These are phyloP conservation scores for Tetrapedia diversipes DNA, from an alignment of 2,888 invertebrate genomes.

Conservation along the genomic window DNA sequence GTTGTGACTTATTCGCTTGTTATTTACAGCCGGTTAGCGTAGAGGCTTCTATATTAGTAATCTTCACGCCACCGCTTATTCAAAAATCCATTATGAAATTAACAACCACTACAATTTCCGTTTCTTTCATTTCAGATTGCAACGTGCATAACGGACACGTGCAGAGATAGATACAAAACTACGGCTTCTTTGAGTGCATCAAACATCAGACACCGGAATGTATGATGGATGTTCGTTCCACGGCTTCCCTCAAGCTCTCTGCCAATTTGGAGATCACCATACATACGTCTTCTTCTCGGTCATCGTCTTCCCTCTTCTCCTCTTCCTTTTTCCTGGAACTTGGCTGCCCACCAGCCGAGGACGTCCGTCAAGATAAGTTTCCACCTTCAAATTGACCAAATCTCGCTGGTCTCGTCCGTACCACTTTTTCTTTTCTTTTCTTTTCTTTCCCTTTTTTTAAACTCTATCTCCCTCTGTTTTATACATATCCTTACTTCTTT, in stretches of 20 bases:
- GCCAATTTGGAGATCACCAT: constrained; percentile 29
- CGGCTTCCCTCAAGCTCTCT: constrained; percentile 13
- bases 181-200: constrained; percentile 10
- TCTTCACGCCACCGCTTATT: constrained; percentile 9
- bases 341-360: constrained; percentile 32
- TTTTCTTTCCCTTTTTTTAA: neutral
- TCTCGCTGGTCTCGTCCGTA: constrained; percentile 62
- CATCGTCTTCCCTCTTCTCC: constrained; percentile 53
- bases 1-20: too few relatives aligned
- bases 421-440: constrained; percentile 15
- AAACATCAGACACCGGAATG: constrained; percentile 20
- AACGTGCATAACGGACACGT: constrained; percentile 33
- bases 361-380: constrained; percentile 51
- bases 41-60: neutral
- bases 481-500: neutral
- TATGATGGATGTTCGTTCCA: constrained; percentile 14
- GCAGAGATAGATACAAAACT: neutral
- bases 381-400: constrained; percentile 51
- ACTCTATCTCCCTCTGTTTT: neutral
- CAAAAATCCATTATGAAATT: constrained; percentile 20
- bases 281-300: constrained; percentile 45
- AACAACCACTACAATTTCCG: constrained; percentile 8
- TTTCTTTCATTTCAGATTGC: constrained; percentile 50
- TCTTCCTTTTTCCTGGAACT: constrained; percentile 56
- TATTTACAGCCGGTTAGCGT: too few relatives aligned